These are phyloP conservation scores for Rhabdomys dilectus DNA, from an alignment of 2,113 vertebrate species.

Conservation along the genomic window DNA sequence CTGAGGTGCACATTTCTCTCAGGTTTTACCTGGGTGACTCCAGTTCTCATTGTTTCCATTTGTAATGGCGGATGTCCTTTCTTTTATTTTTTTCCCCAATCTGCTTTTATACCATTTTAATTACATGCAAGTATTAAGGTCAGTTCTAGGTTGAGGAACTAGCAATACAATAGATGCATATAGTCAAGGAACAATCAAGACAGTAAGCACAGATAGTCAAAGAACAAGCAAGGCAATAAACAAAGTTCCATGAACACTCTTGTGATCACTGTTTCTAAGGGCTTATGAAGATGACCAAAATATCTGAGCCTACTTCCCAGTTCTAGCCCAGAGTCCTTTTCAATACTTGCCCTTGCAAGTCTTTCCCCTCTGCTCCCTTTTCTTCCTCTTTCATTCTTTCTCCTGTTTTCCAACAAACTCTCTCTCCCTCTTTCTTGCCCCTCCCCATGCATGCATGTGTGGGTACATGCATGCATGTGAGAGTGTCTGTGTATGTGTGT, in stretches of 20 bases:
- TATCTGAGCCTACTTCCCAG: too few relatives aligned
- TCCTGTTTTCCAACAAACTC: neutral
- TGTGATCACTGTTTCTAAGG: too few relatives aligned
- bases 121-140: too few relatives aligned
- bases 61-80: neutral
- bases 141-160: too few relatives aligned
- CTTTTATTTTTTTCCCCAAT: neutral
- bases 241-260: too few relatives aligned
- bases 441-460: neutral
- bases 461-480: neutral
- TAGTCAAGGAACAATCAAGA: too few relatives aligned
- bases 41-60: neutral
- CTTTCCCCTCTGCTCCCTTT: neutral
- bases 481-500: accelerated
- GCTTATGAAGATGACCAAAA: too few relatives aligned
- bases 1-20: neutral
- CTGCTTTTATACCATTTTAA: too few relatives aligned
- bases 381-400: neutral
- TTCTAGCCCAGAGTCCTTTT: too few relatives aligned
- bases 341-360: neutral
- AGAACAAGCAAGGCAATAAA: too few relatives aligned
- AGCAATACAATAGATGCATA: too few relatives aligned
- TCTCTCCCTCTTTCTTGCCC: neutral
- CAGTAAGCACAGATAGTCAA: too few relatives aligned
- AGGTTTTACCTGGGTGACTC: neutral